Percentiles rank a stretch among this genome's conserved stretches.
Conservation (phyloP, 92 coral and sea anemone genomes). For the Parazoanthus atlanticus region DNA sequence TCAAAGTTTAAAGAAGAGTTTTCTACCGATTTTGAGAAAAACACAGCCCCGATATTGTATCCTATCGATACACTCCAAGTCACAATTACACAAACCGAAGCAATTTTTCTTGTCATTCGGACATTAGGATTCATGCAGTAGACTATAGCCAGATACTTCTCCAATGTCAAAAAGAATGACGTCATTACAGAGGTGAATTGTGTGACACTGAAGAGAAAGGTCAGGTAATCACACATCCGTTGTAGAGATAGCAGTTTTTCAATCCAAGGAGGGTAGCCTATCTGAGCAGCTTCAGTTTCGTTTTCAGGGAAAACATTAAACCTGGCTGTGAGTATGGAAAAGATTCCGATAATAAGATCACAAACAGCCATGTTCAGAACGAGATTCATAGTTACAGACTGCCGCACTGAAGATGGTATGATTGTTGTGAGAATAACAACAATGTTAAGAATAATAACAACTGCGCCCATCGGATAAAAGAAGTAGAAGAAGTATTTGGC, state of each 20-base stretch:
- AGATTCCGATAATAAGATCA: slow-evolving; percentile 26
- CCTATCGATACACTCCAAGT: slow-evolving; percentile 6
- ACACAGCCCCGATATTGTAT: not conserved
- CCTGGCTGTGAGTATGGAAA: slow-evolving; percentile 8
- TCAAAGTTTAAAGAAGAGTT: not conserved
- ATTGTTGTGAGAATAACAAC: not conserved
- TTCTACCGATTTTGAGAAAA: not conserved
- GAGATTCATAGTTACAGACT: slow-evolving; percentile 29
- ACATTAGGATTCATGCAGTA: slow-evolving; percentile 30
- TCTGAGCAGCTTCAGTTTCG: not conserved
- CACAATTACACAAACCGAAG: not conserved
- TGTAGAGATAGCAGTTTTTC: not conserved
- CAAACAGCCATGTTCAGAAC: slow-evolving; percentile 33
- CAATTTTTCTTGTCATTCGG: slow-evolving; percentile 11
- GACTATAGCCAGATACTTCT: slow-evolving; percentile 25
- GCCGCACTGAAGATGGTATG: not conserved
- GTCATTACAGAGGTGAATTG: slow-evolving; percentile 33
- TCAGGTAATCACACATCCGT: not conserved
- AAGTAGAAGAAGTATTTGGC: not conserved
- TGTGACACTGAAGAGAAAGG: slow-evolving; percentile 27
- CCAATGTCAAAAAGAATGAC: slow-evolving; percentile 15
- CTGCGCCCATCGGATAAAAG: slow-evolving; percentile 20
- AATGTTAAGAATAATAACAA: slow-evolving; percentile 2
- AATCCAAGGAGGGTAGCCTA: not conserved
- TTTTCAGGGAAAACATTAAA: slow-evolving; percentile 19